Evolutionary conservation across 1,140 invertebrate genomes (phyloP).

Genomic region (Hetaerina americana): DNA sequence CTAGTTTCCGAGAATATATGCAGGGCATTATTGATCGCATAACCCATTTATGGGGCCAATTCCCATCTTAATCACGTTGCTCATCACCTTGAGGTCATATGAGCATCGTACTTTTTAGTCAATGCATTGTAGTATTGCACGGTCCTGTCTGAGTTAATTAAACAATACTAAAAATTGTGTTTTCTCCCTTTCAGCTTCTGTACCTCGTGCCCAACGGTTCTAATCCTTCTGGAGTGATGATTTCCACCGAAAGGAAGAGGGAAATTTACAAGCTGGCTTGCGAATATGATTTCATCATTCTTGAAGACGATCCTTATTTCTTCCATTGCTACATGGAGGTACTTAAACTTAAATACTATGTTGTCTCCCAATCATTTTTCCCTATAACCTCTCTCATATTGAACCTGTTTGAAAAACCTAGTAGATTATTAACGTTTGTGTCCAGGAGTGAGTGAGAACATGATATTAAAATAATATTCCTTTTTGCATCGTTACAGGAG

Average conservation of each 20-base stretch:
- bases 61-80: no score
- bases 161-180: no score
- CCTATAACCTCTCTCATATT: neutral
- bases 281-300: slow-evolving; percentile 59
- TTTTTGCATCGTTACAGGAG: slow-evolving; percentile 26
- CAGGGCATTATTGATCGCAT: no score
- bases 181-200: slow-evolving; percentile 29
- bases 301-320: slow-evolving; percentile 73
- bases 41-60: no score
- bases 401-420: neutral
- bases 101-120: no score
- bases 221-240: slow-evolving; percentile 56
- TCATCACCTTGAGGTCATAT: no score
- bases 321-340: slow-evolving; percentile 51
- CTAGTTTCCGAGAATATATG: no score
- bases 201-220: slow-evolving; percentile 46
- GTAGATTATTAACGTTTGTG: neutral
- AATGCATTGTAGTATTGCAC: no score
- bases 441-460: no score
- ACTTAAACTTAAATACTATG: neutral
- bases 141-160: no score
- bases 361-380: neutral
- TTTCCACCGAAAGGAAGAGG: slow-evolving; percentile 47
- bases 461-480: no score
- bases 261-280: slow-evolving; percentile 61